phyloP scores from a whole-genome alignment of 2,113 vertebrate genomes.

The Pygoscelis adeliae region DNA sequence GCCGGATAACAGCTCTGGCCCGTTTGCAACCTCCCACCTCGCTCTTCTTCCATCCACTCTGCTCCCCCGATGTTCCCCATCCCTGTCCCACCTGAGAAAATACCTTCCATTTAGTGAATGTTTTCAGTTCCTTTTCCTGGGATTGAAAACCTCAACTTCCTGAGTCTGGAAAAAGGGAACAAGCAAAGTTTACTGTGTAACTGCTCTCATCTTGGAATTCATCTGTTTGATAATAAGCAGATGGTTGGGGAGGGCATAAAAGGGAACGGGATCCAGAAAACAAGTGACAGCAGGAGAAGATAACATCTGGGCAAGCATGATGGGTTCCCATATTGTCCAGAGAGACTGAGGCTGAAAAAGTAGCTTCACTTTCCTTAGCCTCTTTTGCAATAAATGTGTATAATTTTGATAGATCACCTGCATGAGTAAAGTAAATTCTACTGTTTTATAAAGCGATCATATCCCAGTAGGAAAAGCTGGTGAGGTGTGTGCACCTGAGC shows the following conservation, averaged over 20 bases:
- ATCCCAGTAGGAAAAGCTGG: not conserved
- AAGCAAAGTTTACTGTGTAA: not conserved
- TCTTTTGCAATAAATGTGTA: not conserved
- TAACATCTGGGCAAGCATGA: not conserved
- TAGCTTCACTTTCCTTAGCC: not conserved
- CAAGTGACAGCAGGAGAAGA: not conserved
- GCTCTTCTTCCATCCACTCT: not conserved
- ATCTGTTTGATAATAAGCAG: not conserved
- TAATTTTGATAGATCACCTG: not conserved
- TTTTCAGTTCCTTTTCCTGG: not conserved
- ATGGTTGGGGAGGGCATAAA: not conserved
- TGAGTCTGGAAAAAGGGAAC: not conserved
- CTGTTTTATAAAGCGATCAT: not conserved
- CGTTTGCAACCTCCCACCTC: rapidly evolving
- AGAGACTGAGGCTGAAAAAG: not conserved
- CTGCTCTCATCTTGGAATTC: not conserved
- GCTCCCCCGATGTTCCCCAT: not conserved
- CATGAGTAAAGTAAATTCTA: not conserved
- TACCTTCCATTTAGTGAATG: not conserved
- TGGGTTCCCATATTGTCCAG: not conserved
- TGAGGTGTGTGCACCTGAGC: not conserved
- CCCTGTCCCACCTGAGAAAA: not conserved
- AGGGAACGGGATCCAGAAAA: not conserved
- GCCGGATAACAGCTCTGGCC: not conserved
- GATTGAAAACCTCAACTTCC: not conserved